Percentiles rank a stretch among this genome's conserved stretches.
Conservation (phyloP, 2,113 vertebrate genomes). For the Callipepla squamata region DNA sequence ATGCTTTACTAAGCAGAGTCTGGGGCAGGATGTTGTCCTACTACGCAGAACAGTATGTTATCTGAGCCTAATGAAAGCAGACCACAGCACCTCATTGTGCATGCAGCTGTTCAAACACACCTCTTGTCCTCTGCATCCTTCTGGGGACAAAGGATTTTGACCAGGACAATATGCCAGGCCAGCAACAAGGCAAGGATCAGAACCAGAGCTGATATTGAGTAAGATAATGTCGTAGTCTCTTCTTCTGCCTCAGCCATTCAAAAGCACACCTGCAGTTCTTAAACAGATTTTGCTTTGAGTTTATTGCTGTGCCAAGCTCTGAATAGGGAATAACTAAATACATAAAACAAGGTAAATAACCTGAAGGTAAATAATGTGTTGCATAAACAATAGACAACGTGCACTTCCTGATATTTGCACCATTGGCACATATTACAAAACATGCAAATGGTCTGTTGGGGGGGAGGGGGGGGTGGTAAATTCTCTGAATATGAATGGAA, state of each 20-base stretch:
- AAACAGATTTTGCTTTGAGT: not conserved
- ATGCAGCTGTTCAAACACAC: slow-evolving; percentile 1
- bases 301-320: not conserved
- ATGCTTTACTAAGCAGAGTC: not conserved
- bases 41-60: not conserved
- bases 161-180: not conserved
- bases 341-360: not conserved
- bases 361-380: not conserved
- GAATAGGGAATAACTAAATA: not conserved
- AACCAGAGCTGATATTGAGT: not conserved
- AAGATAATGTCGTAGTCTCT: not conserved
- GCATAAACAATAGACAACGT: not conserved
- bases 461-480: not conserved
- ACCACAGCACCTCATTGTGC: not conserved
- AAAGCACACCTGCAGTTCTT: not conserved
- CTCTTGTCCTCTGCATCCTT: not conserved
- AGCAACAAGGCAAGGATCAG: not conserved
- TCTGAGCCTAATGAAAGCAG: not conserved
- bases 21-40: not conserved
- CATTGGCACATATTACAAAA: not conserved
- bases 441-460: slow-evolving; percentile 36
- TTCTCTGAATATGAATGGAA: not conserved
- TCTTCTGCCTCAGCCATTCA: not conserved
- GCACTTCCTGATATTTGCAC: not conserved
- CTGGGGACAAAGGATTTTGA: not conserved